Conservation (phyloP, 2,888 invertebrate species). For the Leptarthrus brevirostris region DNA sequence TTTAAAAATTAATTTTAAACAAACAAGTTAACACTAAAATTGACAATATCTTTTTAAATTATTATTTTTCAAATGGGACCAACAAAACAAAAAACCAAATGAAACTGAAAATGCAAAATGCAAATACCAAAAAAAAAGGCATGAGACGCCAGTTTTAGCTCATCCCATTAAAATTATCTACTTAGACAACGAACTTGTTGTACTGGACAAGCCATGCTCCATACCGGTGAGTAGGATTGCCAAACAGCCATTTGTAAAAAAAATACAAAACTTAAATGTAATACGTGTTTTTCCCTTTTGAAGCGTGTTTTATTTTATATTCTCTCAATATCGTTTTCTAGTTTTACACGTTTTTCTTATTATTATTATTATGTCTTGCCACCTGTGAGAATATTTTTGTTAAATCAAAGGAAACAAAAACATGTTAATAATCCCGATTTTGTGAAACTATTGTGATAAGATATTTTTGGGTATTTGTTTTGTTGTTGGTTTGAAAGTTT, state of each 20-base stretch:
- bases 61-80: slow-evolving; percentile 47
- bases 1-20: neutral
- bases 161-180: slow-evolving; percentile 83
- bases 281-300: neutral
- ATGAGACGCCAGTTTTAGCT: slow-evolving; percentile 88
- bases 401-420: neutral
- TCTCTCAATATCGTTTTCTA: slow-evolving; percentile 7
- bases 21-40: neutral
- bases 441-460: too few relatives aligned
- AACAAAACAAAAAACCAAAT: slow-evolving; percentile 43
- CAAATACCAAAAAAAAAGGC: slow-evolving; percentile 68
- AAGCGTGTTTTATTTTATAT: too few relatives aligned
- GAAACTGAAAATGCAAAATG: slow-evolving; percentile 36
- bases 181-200: slow-evolving; percentile 86
- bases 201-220: slow-evolving; percentile 90
- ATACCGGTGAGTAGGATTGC: slow-evolving; percentile 78
- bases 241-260: slow-evolving; percentile 15
- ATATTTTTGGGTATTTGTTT: too few relatives aligned
- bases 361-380: too few relatives aligned
- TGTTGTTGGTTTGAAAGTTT: neutral
- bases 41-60: slow-evolving; percentile 1
- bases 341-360: slow-evolving; percentile 4
- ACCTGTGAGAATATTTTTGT: neutral
- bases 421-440: too few relatives aligned
- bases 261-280: slow-evolving; percentile 21